Evolutionary conservation across 2,113 vertebrate species (phyloP), one percentile per base, ranked within the genome.

Genomic region (Mirounga angustirostris): DNA sequence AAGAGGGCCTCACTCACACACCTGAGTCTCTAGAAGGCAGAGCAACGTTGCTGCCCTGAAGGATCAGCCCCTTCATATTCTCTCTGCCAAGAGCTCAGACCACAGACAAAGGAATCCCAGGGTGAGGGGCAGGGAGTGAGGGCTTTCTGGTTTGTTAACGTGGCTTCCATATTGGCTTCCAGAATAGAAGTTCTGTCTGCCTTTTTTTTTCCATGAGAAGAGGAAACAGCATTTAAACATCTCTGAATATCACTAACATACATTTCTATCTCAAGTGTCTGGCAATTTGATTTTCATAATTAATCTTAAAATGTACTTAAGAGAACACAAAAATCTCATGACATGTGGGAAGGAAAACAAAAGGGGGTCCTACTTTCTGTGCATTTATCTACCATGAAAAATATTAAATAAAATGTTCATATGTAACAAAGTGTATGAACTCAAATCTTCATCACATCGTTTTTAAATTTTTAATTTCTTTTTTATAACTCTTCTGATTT

Each of bases 1-100:
- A 67, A 28, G 65, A 2, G 26, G 59, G 24, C 46, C 52, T 59
- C 33, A 1, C 7, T 0, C 0, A n/a, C 6, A 0, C 0, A 26
- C 30, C 59, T 3, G 2, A 5, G 22, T 15, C 80, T 80, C 69
- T 12, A n/a, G 61, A 26, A 69, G 61, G 86, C 28, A 28, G 30
- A 28, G 61, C 59, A 28, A 52, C 4, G 0, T 15, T 52, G 52
- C 24, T 3, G 4, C 50, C 59, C 40, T 1, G 10, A 61, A 2
- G 9, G 4, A 36, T 33, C 14, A 16, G 59, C 40, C 21, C 43
- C 30, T 74, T 65, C 67, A 30, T 6, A 18, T 5, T 40, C 76
- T 40, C 90, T 81, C 56, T 1, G 26, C 33, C 69, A 4, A 2
- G 1, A 73, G 2, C 18, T 36, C 81, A 56, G 61, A 73, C 26